Evolutionary conservation across 2,113 vertebrate genomes (phyloP).

Genomic region (Haemorhous mexicanus): DNA sequence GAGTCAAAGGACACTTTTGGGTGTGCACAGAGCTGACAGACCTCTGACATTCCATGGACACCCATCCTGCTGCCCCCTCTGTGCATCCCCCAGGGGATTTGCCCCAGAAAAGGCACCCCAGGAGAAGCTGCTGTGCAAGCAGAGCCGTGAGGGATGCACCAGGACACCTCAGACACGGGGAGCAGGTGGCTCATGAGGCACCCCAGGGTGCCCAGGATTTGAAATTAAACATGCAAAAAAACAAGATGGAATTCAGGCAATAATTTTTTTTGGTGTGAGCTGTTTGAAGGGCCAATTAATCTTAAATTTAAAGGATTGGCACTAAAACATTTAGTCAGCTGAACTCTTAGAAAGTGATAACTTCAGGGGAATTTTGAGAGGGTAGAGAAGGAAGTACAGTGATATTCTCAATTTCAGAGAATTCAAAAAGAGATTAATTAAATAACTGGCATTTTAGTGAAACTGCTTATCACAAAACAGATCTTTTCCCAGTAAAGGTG

Average conservation of each 20-base stretch:
- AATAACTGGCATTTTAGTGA: not conserved
- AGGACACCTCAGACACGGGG: not conserved
- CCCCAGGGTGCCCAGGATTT: not conserved
- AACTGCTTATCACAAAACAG: not conserved
- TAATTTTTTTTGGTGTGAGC: accelerated
- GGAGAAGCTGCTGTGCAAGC: not conserved
- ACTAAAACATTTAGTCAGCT: not conserved
- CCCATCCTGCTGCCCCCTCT: not conserved
- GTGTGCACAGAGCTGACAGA: not conserved
- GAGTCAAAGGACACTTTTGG: not conserved
- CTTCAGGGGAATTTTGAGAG: not conserved
- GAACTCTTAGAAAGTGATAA: not conserved
- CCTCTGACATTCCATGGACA: not conserved
- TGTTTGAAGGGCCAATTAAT: not conserved
- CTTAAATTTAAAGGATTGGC: not conserved
- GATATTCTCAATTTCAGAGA: not conserved
- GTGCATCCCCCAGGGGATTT: not conserved
- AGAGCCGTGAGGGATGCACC: not conserved
- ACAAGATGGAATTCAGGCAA: accelerated
- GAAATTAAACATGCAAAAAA: not conserved
- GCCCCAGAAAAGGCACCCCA: not conserved
- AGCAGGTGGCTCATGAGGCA: not conserved
- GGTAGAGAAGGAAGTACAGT: not conserved
- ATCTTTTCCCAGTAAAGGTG: not conserved
- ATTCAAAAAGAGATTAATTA: not conserved